Conservation (phyloP, 2,888 invertebrate genomes). For the Hemithea aestivaria region DNA sequence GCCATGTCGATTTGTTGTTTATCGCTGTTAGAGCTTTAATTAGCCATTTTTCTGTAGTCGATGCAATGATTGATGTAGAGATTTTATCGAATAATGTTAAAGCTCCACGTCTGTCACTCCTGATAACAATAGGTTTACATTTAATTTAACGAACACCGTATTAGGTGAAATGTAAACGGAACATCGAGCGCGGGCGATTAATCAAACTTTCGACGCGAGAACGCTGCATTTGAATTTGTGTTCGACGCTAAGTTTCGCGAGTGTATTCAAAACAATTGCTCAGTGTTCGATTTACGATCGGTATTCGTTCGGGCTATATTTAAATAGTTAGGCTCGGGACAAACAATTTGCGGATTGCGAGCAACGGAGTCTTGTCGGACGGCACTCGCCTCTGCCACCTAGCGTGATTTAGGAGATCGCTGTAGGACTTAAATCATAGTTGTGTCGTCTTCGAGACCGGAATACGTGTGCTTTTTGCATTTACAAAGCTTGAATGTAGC, state of each 20-base stretch:
- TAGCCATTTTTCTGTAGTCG: constrained; percentile 1
- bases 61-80: constrained; percentile 20
- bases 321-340: constrained; percentile 73
- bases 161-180: constrained; percentile 43
- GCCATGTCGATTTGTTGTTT: constrained; percentile 35
- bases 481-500: constrained; percentile 47
- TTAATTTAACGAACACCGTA: constrained; percentile 39
- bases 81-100: constrained; percentile 28
- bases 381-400: constrained; percentile 59
- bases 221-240: constrained; percentile 49
- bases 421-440: constrained; percentile 67
- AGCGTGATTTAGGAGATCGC: constrained; percentile 69
- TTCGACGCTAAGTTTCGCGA: constrained; percentile 58
- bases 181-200: constrained; percentile 42
- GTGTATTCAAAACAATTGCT: constrained; percentile 70
- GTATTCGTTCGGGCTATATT: constrained; percentile 73
- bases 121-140: constrained; percentile 29
- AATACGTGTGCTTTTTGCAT: constrained; percentile 58
- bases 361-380: constrained; percentile 61
- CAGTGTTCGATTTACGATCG: constrained; percentile 69
- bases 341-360: constrained; percentile 75
- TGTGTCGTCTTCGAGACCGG: constrained; percentile 55
- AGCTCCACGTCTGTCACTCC: constrained; percentile 24
- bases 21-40: constrained; percentile 21
- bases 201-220: constrained; percentile 57